phyloP scores from a whole-genome alignment of 2,888 invertebrate genomes.

The Drosophila anceps region DNA sequence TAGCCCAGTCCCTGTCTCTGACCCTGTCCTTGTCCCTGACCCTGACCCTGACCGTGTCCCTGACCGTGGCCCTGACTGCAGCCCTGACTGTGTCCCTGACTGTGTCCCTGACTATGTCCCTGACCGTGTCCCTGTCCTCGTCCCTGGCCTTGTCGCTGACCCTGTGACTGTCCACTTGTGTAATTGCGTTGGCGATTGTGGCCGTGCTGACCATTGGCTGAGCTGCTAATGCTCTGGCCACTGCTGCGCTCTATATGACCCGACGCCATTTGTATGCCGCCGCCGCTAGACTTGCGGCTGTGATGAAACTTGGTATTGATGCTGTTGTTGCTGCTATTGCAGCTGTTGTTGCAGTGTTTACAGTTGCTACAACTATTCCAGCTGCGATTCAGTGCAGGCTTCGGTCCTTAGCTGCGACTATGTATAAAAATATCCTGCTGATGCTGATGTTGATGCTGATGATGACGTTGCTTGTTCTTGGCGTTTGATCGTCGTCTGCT shows the following conservation, averaged over 20 bases:
- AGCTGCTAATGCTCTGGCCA: neutral
- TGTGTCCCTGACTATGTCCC: neutral
- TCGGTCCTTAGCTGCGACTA: slow-evolving; percentile 28
- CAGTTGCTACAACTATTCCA: neutral
- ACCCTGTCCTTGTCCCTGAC: neutral
- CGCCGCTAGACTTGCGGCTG: slow-evolving; percentile 16
- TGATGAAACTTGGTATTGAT: neutral
- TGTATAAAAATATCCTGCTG: slow-evolving; percentile 26
- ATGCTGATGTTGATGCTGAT: neutral
- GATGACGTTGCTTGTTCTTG: neutral
- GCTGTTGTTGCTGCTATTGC: neutral
- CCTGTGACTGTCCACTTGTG: neutral
- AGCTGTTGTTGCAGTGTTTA: neutral
- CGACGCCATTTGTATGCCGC: slow-evolving; percentile 20
- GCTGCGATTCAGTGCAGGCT: slow-evolving; percentile 11
- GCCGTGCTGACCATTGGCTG: neutral
- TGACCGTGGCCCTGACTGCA: neutral
- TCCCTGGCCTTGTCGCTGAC: neutral
- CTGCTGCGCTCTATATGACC: slow-evolving; percentile 3
- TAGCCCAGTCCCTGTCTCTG: slow-evolving; percentile 4
- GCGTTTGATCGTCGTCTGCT: slow-evolving; percentile 11
- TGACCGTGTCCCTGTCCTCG: neutral
- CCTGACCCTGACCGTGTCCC: neutral
- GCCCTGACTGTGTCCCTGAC: slow-evolving; percentile 3
- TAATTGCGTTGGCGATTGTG: neutral